Evolutionary conservation across 2,797 vertebrate species (phyloP).

Genomic region (Lepus townsendii): DNA sequence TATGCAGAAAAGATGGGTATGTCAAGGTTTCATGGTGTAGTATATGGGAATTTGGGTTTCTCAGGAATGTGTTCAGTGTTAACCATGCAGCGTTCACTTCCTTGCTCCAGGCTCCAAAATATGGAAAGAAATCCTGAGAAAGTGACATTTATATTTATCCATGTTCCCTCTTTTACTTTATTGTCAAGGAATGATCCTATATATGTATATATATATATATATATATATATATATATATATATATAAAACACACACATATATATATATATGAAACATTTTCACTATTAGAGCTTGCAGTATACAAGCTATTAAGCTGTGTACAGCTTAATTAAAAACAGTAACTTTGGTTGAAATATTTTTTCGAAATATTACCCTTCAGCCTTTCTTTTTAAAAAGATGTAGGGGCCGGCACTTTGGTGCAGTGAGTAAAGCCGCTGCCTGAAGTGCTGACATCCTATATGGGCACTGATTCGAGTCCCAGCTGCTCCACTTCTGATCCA

Average conservation of each 20-base stretch:
- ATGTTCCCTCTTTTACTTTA: neutral
- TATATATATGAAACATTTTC: neutral
- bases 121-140: neutral
- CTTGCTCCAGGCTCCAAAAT: neutral
- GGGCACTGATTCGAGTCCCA: no score
- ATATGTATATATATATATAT: no score
- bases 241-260: no score
- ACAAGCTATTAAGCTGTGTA: neutral
- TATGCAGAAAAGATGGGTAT: neutral
- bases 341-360: neutral
- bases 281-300: neutral
- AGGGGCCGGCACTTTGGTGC: no score
- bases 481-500: no score
- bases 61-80: neutral
- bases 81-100: accelerated
- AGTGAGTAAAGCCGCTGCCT: no score
- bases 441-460: no score
- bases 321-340: neutral
- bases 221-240: neutral
- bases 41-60: accelerated
- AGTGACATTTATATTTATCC: neutral
- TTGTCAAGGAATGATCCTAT: neutral
- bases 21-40: neutral
- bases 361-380: neutral
- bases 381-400: neutral